Percentiles rank a stretch among this genome's conserved stretches.
Evolutionary conservation across 2,888 invertebrate genomes (phyloP).

Genomic region (Epiperipatus broadwayi): DNA sequence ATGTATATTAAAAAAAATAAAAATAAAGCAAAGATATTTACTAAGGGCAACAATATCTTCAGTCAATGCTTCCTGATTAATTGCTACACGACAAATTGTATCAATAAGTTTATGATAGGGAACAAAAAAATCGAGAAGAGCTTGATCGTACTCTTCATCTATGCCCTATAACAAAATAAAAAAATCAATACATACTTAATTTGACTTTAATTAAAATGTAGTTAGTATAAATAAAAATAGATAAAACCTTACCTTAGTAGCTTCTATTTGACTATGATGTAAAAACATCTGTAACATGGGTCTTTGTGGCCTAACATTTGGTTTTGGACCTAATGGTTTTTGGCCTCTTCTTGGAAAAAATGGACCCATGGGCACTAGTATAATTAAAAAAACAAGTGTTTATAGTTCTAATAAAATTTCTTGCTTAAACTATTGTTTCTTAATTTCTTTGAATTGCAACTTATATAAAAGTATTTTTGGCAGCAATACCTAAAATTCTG

Average conservation of each 20-base stretch:
- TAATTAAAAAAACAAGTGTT: neutral
- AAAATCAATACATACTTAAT: neutral
- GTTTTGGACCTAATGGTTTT: constrained; percentile 36
- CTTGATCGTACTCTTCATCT: constrained; percentile 55
- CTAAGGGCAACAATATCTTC: constrained; percentile 66
- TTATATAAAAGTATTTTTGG: too few relatives aligned
- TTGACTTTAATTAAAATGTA: constrained; percentile 9
- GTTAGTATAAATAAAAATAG: too few relatives aligned
- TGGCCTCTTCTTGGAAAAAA: constrained; percentile 53
- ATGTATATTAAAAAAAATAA: constrained; percentile 3
- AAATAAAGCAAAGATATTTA: constrained; percentile 19
- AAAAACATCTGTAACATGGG: constrained; percentile 72
- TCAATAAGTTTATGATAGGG: constrained; percentile 81
- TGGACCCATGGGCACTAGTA: constrained; percentile 49
- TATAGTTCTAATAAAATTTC: too few relatives aligned
- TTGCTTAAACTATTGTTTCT: too few relatives aligned
- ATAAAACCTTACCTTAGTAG: constrained; percentile 36
- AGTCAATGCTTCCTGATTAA: constrained; percentile 65
- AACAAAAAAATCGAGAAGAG: constrained; percentile 52
- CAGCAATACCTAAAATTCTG: too few relatives aligned
- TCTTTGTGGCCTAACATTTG: constrained; percentile 48
- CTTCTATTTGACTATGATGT: constrained; percentile 51
- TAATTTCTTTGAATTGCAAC: too few relatives aligned
- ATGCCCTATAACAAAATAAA: constrained; percentile 36
- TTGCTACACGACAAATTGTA: constrained; percentile 63